A percentile compares a stretch with the other conserved stretches of the same genome.
Conservation (phyloP, 2,797 vertebrate genomes). For the Euphonia xanthogaster region DNA sequence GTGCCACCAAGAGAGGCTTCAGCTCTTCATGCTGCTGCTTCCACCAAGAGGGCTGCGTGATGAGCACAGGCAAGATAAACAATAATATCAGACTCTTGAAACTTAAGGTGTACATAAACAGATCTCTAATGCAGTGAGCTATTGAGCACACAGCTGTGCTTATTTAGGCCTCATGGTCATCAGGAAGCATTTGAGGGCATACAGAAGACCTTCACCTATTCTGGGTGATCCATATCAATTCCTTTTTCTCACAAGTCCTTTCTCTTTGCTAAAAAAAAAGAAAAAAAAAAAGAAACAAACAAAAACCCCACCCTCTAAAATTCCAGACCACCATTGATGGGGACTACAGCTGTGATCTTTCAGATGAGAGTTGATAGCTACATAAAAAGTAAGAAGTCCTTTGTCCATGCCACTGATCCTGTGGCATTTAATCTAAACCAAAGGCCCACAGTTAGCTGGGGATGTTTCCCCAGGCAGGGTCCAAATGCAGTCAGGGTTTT, state of each 20-base stretch:
- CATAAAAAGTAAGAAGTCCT: not conserved
- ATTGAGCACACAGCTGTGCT: not conserved
- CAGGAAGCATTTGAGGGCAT: not conserved
- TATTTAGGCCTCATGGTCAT: not conserved
- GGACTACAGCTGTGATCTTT: not conserved
- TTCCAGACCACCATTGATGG: rapidly evolving
- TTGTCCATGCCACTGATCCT: not conserved
- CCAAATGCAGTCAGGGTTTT: constrained; percentile 43
- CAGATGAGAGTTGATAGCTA: not conserved
- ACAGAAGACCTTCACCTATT: not conserved
- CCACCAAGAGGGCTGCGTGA: not conserved
- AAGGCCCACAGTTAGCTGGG: not conserved
- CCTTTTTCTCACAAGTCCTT: not conserved
- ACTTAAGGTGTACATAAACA: not conserved
- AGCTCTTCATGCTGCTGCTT: not conserved
- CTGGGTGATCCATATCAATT: not conserved
- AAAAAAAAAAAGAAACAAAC: not conserved
- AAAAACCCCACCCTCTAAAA: not conserved
- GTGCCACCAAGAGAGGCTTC: not conserved
- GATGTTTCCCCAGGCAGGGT: constrained; percentile 22
- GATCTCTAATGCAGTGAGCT: not conserved
- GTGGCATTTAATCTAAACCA: constrained; percentile 27
- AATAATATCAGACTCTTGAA: not conserved
- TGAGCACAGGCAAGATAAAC: not conserved
- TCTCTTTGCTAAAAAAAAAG: not conserved